Percentiles rank a stretch among this genome's conserved stretches.
Evolutionary conservation across 1,140 invertebrate genomes (phyloP).

Genomic region (Hypsibius dujardini): DNA sequence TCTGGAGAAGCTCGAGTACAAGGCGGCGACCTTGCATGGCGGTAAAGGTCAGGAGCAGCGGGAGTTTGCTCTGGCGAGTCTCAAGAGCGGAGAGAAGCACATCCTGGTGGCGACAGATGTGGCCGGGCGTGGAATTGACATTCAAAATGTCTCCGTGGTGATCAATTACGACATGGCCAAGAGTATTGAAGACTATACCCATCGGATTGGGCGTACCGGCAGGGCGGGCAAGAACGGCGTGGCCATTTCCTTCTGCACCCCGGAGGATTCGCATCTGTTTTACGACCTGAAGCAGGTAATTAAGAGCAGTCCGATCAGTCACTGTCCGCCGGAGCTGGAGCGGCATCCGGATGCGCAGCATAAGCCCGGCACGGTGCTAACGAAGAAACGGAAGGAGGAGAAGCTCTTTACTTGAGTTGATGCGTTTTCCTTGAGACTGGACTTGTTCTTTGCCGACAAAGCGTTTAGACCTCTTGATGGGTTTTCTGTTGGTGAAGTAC

Average conservation of each 20-base stretch:
- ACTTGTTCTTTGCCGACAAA: too few species aligned
- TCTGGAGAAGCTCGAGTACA: slow-evolving; percentile 86
- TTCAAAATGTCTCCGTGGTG: slow-evolving; percentile 94
- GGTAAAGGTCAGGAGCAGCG: slow-evolving; percentile 94
- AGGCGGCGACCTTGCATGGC: slow-evolving; percentile 88
- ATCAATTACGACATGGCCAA: slow-evolving; percentile 99
- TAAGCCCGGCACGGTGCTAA: slow-evolving; percentile 82
- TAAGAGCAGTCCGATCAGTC: slow-evolving; percentile 70
- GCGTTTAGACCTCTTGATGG: too few species aligned
- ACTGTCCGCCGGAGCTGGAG: slow-evolving; percentile 83
- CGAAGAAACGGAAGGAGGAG: slow-evolving; percentile 77
- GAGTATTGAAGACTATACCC: slow-evolving; percentile 95
- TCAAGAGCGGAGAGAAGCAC: slow-evolving; percentile 81
- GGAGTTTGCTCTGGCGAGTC: slow-evolving; percentile 86
- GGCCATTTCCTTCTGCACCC: slow-evolving; percentile 87
- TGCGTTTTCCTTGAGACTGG: too few species aligned
- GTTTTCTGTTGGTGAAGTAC: too few species aligned
- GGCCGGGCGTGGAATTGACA: slow-evolving; percentile 98
- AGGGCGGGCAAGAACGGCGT: slow-evolving; percentile 92
- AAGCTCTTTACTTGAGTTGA: slow-evolving; percentile 34
- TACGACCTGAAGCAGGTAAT: slow-evolving; percentile 91
- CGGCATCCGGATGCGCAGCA: slow-evolving; percentile 97
- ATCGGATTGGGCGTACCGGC: slow-evolving; percentile 96
- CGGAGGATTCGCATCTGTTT: slow-evolving; percentile 83
- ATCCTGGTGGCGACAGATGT: slow-evolving; percentile 99